Conservation (phyloP, 35 echinoderm and acorn worm species). For the Diadema setosum region DNA sequence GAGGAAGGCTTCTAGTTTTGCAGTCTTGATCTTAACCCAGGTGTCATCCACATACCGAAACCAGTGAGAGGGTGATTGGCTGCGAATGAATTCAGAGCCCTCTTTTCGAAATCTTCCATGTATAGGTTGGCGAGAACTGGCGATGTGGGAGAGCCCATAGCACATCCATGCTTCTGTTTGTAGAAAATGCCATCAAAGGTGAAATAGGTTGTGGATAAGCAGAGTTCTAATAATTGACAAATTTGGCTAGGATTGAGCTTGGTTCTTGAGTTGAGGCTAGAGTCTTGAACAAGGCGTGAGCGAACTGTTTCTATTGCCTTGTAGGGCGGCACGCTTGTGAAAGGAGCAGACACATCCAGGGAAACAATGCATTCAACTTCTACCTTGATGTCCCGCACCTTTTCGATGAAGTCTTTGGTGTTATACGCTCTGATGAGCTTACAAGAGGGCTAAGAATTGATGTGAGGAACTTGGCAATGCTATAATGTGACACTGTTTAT, state of each 20-base stretch:
- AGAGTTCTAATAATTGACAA: background rate
- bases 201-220: background rate
- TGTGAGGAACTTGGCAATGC: background rate
- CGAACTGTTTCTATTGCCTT: background rate
- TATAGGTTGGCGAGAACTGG: too few relatives aligned
- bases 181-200: too few relatives aligned
- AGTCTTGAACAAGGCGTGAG: background rate
- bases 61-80: background rate
- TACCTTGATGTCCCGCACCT: background rate
- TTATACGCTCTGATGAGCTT: background rate
- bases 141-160: too few relatives aligned
- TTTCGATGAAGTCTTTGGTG: constrained; percentile 4
- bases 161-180: too few relatives aligned
- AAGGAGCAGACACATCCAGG: too few relatives aligned
- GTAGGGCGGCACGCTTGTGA: too few relatives aligned
- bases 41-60: background rate
- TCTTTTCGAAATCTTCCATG: too few relatives aligned
- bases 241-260: background rate
- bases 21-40: background rate
- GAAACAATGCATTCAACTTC: too few relatives aligned
- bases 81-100: too few relatives aligned
- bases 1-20: too few relatives aligned
- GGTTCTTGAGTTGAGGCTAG: background rate
- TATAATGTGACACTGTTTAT: background rate
- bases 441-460: background rate